These are phyloP conservation scores for Leptothorax acervorum DNA, from an alignment of 2,888 invertebrate species.

Conservation along the genomic window DNA sequence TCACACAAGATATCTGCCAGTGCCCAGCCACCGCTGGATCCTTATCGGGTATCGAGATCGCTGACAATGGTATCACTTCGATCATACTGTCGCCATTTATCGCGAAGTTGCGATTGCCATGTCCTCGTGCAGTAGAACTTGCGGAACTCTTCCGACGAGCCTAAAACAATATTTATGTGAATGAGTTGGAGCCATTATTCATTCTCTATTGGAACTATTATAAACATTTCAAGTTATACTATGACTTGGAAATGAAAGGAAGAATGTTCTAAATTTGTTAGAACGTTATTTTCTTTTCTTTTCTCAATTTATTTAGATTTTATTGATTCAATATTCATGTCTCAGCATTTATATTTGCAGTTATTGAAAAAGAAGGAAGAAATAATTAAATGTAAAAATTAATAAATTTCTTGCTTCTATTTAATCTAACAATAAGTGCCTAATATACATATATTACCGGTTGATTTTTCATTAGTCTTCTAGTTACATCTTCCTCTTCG, in stretches of 20 bases:
- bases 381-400: not conserved
- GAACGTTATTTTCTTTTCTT: not conserved
- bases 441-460: slow-evolving; percentile 62
- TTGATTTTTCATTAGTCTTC: slow-evolving; percentile 69
- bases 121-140: slow-evolving; percentile 28
- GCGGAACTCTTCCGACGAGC: slow-evolving; percentile 27
- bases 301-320: not conserved
- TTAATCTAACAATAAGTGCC: too few relatives aligned
- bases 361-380: not conserved
- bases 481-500: slow-evolving; percentile 85
- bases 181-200: not conserved
- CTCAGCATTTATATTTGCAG: not conserved
- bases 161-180: slow-evolving; percentile 31
- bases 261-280: not conserved
- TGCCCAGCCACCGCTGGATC: slow-evolving; percentile 67
- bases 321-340: not conserved
- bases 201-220: not conserved
- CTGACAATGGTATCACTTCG: slow-evolving; percentile 89
- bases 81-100: slow-evolving; percentile 81
- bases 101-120: slow-evolving; percentile 69
- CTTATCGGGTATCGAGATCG: slow-evolving; percentile 87
- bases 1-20: slow-evolving; percentile 84
- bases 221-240: not conserved
- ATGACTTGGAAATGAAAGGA: not conserved
- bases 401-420: not conserved